These are phyloP conservation scores for Catocala sponsa DNA, from an alignment of 2,888 invertebrate species.

Conservation along the genomic window DNA sequence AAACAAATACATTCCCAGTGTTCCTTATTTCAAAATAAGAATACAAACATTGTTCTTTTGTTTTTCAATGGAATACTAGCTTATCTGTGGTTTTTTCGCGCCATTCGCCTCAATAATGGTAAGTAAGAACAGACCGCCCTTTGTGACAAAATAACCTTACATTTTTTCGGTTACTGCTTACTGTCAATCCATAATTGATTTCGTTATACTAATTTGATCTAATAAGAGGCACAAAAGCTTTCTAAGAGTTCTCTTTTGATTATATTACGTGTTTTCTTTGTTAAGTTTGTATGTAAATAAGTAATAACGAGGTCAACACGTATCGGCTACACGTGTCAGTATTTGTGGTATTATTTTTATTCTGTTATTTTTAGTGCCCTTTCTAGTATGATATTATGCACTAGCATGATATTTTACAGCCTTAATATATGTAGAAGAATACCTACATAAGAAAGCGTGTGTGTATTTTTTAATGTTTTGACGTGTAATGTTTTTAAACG, in stretches of 20 bases:
- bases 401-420: too few relatives aligned
- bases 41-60: conserved; percentile 33
- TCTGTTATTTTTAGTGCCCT: not conserved
- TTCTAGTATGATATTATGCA: not conserved
- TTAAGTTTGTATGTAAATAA: conserved; percentile 20
- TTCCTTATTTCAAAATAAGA: conserved; percentile 38
- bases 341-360: not conserved
- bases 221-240: conserved; percentile 30
- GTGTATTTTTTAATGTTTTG: too few relatives aligned
- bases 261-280: conserved; percentile 15
- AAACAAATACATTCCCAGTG: conserved; percentile 64
- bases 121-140: conserved; percentile 40
- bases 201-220: conserved; percentile 42
- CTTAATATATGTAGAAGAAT: too few relatives aligned
- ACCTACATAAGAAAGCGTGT: too few relatives aligned
- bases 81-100: conserved; percentile 35
- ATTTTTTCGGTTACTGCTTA: conserved; percentile 38
- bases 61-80: conserved; percentile 20
- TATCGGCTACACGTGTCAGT: conserved; percentile 11
- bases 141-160: conserved; percentile 45
- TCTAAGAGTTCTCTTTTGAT: conserved; percentile 24
- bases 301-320: conserved; percentile 9
- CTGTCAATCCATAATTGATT: conserved; percentile 49
- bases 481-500: too few relatives aligned
- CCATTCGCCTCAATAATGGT: conserved; percentile 33